These are phyloP conservation scores for Naja naja DNA, from an alignment of 2,113 vertebrate genomes.

Conservation along the genomic window DNA sequence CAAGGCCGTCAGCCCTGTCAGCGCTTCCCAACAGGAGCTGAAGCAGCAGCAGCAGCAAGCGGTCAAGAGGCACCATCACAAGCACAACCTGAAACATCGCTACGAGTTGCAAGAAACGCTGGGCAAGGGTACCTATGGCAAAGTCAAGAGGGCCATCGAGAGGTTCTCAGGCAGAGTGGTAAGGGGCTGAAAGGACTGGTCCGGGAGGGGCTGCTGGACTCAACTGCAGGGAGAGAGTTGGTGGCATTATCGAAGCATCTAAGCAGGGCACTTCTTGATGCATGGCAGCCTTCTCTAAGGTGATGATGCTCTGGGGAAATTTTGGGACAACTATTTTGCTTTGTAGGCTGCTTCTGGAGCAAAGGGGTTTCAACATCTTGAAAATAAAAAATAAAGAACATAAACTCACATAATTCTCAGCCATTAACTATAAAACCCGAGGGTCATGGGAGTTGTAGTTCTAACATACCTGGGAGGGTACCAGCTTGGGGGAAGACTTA, in stretches of 20 bases:
- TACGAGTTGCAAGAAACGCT: slow-evolving; percentile 97
- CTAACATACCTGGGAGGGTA: neutral
- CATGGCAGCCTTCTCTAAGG: neutral
- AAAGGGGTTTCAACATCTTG: neutral
- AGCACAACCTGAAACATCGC: slow-evolving; percentile 97
- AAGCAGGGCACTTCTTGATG: neutral
- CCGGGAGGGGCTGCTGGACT: neutral
- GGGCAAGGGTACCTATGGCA: slow-evolving; percentile 95
- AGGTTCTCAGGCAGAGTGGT: slow-evolving; percentile 95
- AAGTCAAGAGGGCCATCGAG: slow-evolving; percentile 96
- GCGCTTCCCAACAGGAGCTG: slow-evolving; percentile 34
- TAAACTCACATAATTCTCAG: neutral
- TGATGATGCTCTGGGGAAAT: neutral
- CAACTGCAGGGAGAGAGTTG: neutral
- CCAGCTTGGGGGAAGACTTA: neutral
- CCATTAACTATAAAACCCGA: neutral
- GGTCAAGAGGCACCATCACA: slow-evolving; percentile 96
- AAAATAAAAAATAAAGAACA: neutral
- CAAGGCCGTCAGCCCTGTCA: neutral
- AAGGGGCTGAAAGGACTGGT: slow-evolving; percentile 42
- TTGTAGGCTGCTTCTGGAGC: neutral
- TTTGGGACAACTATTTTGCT: neutral
- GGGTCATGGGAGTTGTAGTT: neutral
- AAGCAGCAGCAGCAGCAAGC: slow-evolving; percentile 74
- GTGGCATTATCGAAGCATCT: neutral